Evolutionary conservation across 2,113 vertebrate genomes (phyloP).

Genomic region (Fregata magnificens): DNA sequence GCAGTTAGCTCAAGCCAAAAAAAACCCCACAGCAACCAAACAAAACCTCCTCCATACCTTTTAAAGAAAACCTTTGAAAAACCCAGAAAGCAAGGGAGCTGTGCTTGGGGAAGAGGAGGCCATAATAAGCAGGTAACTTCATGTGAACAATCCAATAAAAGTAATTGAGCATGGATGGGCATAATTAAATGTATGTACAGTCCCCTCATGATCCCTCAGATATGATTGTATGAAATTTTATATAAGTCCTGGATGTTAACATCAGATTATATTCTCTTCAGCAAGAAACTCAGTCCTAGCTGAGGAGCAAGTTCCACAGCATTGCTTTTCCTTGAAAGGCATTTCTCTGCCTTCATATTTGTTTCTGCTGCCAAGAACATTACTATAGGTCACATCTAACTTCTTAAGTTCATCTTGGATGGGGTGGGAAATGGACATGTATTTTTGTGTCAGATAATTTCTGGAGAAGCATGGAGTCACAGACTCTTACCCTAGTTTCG

Average conservation of each 20-base stretch:
- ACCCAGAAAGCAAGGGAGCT: background rate
- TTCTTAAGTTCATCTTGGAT: background rate
- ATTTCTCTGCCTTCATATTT: background rate
- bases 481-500: background rate
- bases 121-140: background rate
- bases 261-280: background rate
- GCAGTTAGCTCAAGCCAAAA: background rate
- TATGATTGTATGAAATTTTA: background rate
- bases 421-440: background rate
- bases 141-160: background rate
- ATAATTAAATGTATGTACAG: background rate
- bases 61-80: conserved; percentile 3
- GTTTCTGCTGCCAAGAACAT: background rate
- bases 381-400: background rate
- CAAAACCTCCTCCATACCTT: background rate
- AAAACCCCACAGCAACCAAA: background rate
- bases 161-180: background rate
- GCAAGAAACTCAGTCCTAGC: background rate
- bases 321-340: background rate
- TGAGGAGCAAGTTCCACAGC: background rate
- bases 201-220: background rate
- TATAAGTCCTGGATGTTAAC: background rate
- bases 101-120: background rate
- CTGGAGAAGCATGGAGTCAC: background rate
- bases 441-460: background rate